A percentile compares a stretch with the other conserved stretches of the same genome.
Conservation (phyloP, 2,888 invertebrate genomes). For the Tetanocera ferruginea region DNA sequence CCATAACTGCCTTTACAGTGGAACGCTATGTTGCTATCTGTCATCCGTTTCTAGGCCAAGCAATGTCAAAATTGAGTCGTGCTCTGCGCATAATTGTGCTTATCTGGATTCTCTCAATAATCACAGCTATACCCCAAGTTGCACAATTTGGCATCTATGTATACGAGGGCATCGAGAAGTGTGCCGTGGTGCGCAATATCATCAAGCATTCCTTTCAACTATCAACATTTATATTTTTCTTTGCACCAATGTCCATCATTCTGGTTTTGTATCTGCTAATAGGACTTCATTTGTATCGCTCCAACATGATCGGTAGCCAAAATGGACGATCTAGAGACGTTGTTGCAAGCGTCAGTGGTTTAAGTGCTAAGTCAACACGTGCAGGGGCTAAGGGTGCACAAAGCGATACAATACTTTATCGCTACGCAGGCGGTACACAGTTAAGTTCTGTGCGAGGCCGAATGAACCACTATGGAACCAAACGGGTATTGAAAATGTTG, state of each 20-base stretch:
- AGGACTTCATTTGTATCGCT: slow-evolving; percentile 77
- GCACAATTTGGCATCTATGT: slow-evolving; percentile 80
- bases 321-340: not conserved
- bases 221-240: slow-evolving; percentile 84
- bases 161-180: slow-evolving; percentile 59
- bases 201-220: slow-evolving; percentile 73
- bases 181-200: slow-evolving; percentile 66
- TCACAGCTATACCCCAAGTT: slow-evolving; percentile 83
- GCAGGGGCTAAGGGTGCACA: slow-evolving; percentile 54
- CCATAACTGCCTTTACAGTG: slow-evolving; percentile 87
- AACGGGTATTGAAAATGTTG: slow-evolving; percentile 81
- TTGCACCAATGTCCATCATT: slow-evolving; percentile 89
- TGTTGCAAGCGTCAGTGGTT: slow-evolving; percentile 71
- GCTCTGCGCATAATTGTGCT: slow-evolving; percentile 81
- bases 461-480: slow-evolving; percentile 74
- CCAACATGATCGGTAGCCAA: slow-evolving; percentile 69
- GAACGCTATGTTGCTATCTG: slow-evolving; percentile 79
- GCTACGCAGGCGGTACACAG: slow-evolving; percentile 71
- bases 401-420: slow-evolving; percentile 61
- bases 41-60: slow-evolving; percentile 78
- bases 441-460: slow-evolving; percentile 71
- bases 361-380: slow-evolving; percentile 36
- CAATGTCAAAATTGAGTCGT: slow-evolving; percentile 85
- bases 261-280: slow-evolving; percentile 85
- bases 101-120: slow-evolving; percentile 84